These are phyloP conservation scores for Sebastes minor DNA, from an alignment of 2,797 vertebrate genomes.

Conservation along the genomic window DNA sequence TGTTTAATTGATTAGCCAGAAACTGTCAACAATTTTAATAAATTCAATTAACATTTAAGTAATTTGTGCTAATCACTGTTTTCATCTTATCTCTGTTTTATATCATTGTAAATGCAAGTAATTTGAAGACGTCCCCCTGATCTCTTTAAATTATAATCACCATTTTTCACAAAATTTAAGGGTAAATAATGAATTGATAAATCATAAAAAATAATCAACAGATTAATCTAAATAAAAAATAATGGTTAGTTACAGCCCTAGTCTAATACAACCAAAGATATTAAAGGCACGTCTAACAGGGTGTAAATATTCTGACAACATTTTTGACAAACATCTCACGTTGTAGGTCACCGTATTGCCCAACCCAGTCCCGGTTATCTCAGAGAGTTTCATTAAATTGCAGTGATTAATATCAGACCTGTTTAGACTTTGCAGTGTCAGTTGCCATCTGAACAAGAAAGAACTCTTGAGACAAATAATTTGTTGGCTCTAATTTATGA, in stretches of 20 bases:
- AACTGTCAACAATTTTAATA: not conserved
- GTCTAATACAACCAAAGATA: not conserved
- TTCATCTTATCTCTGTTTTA: not conserved
- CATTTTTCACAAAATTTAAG: not conserved
- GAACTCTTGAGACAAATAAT: not conserved
- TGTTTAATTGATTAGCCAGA: not conserved
- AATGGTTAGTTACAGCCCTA: not conserved
- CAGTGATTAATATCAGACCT: not conserved
- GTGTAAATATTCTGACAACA: not conserved
- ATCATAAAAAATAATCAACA: not conserved
- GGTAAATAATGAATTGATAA: not conserved
- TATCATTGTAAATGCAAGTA: not conserved
- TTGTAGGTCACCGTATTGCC: not conserved
- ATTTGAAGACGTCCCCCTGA: not conserved
- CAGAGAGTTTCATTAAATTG: not conserved
- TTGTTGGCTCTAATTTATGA: slow-evolving; percentile 28
- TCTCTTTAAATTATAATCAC: not conserved
- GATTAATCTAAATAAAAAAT: not conserved
- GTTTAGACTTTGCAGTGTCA: slow-evolving; percentile 14
- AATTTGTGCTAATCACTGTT: not conserved
- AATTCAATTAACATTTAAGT: not conserved
- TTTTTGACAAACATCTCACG: not conserved
- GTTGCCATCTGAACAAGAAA: slow-evolving; percentile 10
- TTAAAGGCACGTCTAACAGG: not conserved
- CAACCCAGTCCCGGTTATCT: not conserved